These are phyloP conservation scores for Temnothorax unifasciatus DNA, from an alignment of 2,888 invertebrate species.

Conservation along the genomic window DNA sequence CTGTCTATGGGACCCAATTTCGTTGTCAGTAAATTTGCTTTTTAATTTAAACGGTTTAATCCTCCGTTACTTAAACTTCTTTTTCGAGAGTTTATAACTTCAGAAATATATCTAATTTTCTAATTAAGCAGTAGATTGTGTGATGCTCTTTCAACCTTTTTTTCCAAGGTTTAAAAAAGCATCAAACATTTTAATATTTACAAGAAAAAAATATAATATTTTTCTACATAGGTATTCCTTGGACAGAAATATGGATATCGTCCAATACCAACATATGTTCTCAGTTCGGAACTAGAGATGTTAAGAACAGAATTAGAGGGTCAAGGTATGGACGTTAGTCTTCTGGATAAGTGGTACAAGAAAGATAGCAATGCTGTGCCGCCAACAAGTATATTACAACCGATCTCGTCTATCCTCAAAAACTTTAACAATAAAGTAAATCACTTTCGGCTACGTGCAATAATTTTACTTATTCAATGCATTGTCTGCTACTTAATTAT, in stretches of 20 bases:
- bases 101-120: not conserved
- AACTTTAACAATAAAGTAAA: slow-evolving; percentile 98
- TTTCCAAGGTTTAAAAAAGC: not conserved
- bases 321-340: slow-evolving; percentile 93
- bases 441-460: not conserved
- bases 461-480: not conserved
- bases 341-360: slow-evolving; percentile 98
- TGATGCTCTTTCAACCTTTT: too few species aligned
- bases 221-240: slow-evolving; percentile 91
- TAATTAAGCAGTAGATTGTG: not conserved
- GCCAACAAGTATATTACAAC: slow-evolving; percentile 97
- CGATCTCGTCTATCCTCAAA: slow-evolving; percentile 98
- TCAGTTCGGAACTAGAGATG: slow-evolving; percentile 96
- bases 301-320: slow-evolving; percentile 94
- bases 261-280: slow-evolving; percentile 97
- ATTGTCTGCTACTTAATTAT: not conserved
- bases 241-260: slow-evolving; percentile 99
- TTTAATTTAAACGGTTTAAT: slow-evolving; percentile 17
- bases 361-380: slow-evolving; percentile 99
- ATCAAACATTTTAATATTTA: not conserved
- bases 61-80: not conserved
- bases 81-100: not conserved
- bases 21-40: slow-evolving; percentile 89
- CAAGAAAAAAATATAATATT: not conserved
- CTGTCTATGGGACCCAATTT: slow-evolving; percentile 99